Conservation (phyloP, 2,797 vertebrate genomes). For the Scomberomorus guttatus region DNA sequence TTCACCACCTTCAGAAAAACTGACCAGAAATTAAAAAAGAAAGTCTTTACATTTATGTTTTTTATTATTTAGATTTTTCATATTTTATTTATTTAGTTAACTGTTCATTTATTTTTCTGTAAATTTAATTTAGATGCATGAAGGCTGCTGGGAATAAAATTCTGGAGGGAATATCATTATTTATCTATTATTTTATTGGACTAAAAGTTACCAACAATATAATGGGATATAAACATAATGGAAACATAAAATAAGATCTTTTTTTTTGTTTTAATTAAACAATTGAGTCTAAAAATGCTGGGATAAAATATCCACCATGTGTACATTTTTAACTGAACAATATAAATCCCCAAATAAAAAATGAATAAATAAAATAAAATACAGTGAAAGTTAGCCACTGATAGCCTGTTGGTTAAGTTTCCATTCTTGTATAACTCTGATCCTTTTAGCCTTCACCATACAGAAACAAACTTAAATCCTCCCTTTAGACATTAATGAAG, state of each 20-base stretch:
- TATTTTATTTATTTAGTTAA: background rate
- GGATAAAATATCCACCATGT: background rate
- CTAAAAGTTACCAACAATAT: no score
- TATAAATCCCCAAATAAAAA: background rate
- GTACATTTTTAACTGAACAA: background rate
- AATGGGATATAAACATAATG: no score
- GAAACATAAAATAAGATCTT: no score
- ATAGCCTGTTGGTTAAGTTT: background rate
- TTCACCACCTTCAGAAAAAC: background rate
- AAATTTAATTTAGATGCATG: background rate
- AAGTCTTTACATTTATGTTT: no score
- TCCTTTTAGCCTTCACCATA: background rate
- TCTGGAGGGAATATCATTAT: no score
- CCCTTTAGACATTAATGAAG: constrained; percentile 19
- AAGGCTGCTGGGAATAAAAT: background rate
- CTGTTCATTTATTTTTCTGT: background rate
- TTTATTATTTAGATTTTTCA: no score
- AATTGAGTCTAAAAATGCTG: background rate
- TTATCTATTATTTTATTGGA: no score
- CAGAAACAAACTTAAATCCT: background rate
- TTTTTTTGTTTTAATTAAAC: no score
- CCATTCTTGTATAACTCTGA: background rate
- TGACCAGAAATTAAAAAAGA: background rate
- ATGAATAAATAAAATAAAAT: background rate
- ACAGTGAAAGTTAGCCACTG: background rate